Evolutionary conservation across 1,140 invertebrate genomes (phyloP), one percentile per base, ranked within the genome.

Genomic region (Drosophila ogumai): DNA sequence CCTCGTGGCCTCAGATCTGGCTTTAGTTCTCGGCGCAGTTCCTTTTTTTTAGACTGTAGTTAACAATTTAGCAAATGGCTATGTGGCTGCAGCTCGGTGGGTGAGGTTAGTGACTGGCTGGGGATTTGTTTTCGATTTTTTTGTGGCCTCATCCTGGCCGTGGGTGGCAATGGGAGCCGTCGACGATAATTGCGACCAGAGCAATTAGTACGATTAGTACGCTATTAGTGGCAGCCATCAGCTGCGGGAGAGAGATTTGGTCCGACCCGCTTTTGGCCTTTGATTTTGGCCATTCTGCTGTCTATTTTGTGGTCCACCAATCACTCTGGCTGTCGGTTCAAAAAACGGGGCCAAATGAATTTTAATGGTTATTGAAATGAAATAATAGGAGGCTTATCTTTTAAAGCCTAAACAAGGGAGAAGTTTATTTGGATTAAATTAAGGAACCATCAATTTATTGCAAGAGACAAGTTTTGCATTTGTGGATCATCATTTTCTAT

Each of bases 171-270:
- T 56, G 58, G 47, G 28, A 38, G 56, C 78, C 81, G 85, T 73
- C 59, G 84, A 68, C 71, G 85, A 90, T 90, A 90, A 90, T 90
- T 90, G 85, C 81, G 73, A 69, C 86, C 86, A 88, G 73, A 90
- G 85, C 85, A 90, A 90, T 90, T 90, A 90, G 85, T 71, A 72
- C 81, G 86, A 90, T 90, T 90, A 90, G 86, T 90, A 59, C 85
- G 78, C 86, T 86, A 88, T 88, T 88, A 88, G 85, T 75, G 85
- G 80, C 79, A 68, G 72, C 82, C 82, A 85, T 85, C 82, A 88
- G 86, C 68, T 79, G 79, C 61, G 72, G 56, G 71, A 58, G 44
- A 55, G 40, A 56, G 31, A 47, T 71, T 67, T 78, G 44, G 49
- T 31, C 13, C 40, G 40, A 40, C 40, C 32, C 49, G 34, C 25